phyloP scores from a whole-genome alignment of 2,797 vertebrate genomes.

The Geotrypetes seraphini region DNA sequence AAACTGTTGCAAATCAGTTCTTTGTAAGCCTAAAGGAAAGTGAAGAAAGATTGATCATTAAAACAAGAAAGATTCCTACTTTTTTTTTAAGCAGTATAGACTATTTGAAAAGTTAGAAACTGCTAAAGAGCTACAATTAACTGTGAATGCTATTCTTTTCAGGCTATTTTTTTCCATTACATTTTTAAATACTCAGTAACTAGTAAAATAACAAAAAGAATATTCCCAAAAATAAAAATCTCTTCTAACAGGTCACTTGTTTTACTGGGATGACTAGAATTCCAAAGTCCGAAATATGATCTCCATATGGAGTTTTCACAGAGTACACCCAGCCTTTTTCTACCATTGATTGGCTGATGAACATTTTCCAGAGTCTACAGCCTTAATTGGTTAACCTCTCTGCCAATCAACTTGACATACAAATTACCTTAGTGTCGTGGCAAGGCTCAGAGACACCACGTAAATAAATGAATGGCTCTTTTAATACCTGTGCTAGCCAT shows the following conservation, averaged over 20 bases:
- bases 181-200: too few relatives aligned
- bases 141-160: too few relatives aligned
- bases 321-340: background rate
- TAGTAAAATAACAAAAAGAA: too few relatives aligned
- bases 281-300: background rate
- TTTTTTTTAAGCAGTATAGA: too few relatives aligned
- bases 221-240: background rate
- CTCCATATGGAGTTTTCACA: conserved; percentile 1
- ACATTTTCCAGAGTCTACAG: background rate
- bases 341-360: background rate
- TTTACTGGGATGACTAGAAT: background rate
- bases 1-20: too few relatives aligned
- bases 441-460: background rate
- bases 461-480: background rate
- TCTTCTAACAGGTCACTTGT: background rate
- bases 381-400: background rate
- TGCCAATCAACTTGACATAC: background rate
- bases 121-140: too few relatives aligned
- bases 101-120: too few relatives aligned
- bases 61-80: too few relatives aligned
- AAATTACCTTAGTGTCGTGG: background rate
- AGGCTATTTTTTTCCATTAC: too few relatives aligned
- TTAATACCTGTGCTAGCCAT: background rate
- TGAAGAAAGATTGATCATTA: too few relatives aligned
- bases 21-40: too few relatives aligned